Conservation (phyloP, 2,888 invertebrate genomes). For the Drosophila paracracens region DNA sequence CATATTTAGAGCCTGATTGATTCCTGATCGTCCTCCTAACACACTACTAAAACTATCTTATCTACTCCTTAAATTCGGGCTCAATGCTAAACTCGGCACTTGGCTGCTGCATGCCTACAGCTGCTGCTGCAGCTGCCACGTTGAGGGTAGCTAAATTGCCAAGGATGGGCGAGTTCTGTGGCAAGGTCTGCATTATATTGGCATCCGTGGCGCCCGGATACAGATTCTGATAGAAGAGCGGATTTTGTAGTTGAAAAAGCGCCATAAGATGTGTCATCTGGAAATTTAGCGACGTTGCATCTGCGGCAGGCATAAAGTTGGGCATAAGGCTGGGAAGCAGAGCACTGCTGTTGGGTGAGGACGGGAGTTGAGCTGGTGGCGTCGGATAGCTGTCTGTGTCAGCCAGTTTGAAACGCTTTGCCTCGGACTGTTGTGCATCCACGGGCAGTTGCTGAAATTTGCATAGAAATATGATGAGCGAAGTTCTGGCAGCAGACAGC, state of each 20-base stretch:
- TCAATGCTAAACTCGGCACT: slow-evolving; percentile 72
- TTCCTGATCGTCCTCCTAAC: slow-evolving; percentile 47
- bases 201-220: slow-evolving; percentile 74
- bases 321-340: slow-evolving; percentile 71
- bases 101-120: slow-evolving; percentile 62
- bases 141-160: slow-evolving; percentile 70
- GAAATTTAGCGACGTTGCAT: slow-evolving; percentile 73
- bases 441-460: slow-evolving; percentile 72
- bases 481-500: background rate
- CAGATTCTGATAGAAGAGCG: slow-evolving; percentile 84
- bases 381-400: slow-evolving; percentile 42
- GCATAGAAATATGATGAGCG: background rate
- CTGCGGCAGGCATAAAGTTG: slow-evolving; percentile 28
- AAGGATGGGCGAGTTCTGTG: slow-evolving; percentile 61
- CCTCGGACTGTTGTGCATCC: slow-evolving; percentile 63
- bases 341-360: slow-evolving; percentile 11
- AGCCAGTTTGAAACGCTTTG: slow-evolving; percentile 78
- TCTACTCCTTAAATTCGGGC: slow-evolving; percentile 73
- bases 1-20: slow-evolving; percentile 28
- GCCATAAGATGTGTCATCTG: slow-evolving; percentile 84
- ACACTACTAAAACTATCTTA: slow-evolving; percentile 13
- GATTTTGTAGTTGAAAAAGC: slow-evolving; percentile 83
- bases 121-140: slow-evolving; percentile 70
- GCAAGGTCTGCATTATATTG: slow-evolving; percentile 49
- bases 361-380: slow-evolving; percentile 9